Evolutionary conservation across 1,140 invertebrate species (phyloP), one percentile per base, ranked within the genome.

Genomic region (Nasonia longicornis): DNA sequence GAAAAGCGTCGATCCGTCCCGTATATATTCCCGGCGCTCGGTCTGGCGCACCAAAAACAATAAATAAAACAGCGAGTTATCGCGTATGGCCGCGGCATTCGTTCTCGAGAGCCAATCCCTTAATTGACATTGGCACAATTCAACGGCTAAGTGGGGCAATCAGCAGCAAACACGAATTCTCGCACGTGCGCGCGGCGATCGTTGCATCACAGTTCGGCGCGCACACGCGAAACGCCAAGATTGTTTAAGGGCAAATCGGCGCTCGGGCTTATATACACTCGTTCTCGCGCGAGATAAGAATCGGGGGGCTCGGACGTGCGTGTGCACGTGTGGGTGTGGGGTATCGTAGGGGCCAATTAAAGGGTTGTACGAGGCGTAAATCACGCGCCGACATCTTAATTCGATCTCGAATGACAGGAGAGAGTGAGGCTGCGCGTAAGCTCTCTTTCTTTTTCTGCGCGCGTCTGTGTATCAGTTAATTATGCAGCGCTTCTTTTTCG

Each of bases 321-420:
- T 35, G 31, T 4, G 31, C 0, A 7, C 2, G 20, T 22, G 45
- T 45, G 31, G 66, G 31, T 16, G 42, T 31, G 29, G 12, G 12
- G 69, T 64, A n/a, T 79, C 26, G 48, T 6, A 64, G 35, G 38
- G 22, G 66, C 77, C 77, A 79, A 79, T 79, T 79, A 79, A 72
- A 63, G 77, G 77, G 69, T 35, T 31, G 31, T 45, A 42, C 69
- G 29, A 8, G 20, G 52, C 45, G 42, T 79, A 79, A 79, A 79
- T 79, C 77, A 79, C 77, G 2, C 20, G 70, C 77, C 45, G 16
- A 79, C 77, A 79, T 79, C 77, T 79, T 79, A 79, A 79, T 79
- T 72, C 77, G 69, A 79, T 79, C 69, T 79, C 48, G 48, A 38
- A 48, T 63, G 70, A 72, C 45, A 71, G 67, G 12, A 66, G 31